These are phyloP conservation scores for Caenorhabditis becei DNA, from an alignment of 2,888 invertebrate genomes.

Conservation along the genomic window DNA sequence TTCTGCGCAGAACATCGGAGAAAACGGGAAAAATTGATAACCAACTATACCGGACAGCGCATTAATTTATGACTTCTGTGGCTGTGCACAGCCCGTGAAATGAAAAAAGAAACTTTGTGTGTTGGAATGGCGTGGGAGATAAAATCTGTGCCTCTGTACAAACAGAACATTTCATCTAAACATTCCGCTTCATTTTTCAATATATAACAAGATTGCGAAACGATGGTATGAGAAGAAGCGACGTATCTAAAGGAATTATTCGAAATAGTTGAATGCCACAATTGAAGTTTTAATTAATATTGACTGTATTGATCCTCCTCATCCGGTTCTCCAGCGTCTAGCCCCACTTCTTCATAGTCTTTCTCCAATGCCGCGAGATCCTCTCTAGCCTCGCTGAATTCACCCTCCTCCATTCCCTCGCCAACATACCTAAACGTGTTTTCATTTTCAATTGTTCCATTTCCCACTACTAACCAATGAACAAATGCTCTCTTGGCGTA, in stretches of 20 bases:
- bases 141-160: slow-evolving; percentile 4
- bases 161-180: slow-evolving; percentile 16
- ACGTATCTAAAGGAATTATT: too few species aligned
- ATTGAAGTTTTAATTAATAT: slow-evolving; percentile 48
- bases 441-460: slow-evolving; percentile 5
- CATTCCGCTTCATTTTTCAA: neutral
- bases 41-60: neutral
- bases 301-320: slow-evolving; percentile 67
- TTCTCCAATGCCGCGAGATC: slow-evolving; percentile 76
- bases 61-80: slow-evolving; percentile 37
- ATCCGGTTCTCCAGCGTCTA: slow-evolving; percentile 67
- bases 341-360: slow-evolving; percentile 74
- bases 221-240: too few species aligned
- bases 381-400: slow-evolving; percentile 80
- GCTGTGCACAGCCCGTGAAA: neutral
- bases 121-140: neutral
- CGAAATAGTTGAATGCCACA: too few species aligned
- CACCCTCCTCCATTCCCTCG: slow-evolving; percentile 81
- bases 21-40: slow-evolving; percentile 46
- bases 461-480: slow-evolving; percentile 76
- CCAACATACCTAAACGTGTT: slow-evolving; percentile 84
- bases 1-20: slow-evolving; percentile 21
- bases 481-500: slow-evolving; percentile 84
- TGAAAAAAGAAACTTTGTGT: neutral
- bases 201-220: neutral